These are phyloP conservation scores for Blastomussa wellsi DNA, from an alignment of 92 coral and sea anemone genomes.

Conservation along the genomic window DNA sequence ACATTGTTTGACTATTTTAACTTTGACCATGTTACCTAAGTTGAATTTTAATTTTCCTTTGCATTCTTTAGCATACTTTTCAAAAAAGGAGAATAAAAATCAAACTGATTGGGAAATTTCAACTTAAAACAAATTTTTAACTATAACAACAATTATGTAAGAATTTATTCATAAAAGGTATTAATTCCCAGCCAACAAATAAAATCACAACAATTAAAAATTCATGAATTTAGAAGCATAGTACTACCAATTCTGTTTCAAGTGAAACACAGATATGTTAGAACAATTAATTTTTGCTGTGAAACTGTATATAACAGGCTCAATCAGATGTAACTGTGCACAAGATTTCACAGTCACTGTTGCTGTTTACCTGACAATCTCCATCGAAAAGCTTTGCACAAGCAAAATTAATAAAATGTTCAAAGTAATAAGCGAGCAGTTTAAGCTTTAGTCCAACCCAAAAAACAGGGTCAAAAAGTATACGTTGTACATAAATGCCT, in stretches of 20 bases:
- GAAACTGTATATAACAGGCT: neutral
- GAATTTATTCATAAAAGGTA: neutral
- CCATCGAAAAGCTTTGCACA: constrained; percentile 8
- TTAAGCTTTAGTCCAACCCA: constrained; percentile 29
- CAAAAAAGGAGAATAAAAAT: no score
- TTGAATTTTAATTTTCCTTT: neutral
- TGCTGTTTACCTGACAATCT: neutral
- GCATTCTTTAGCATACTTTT: no score
- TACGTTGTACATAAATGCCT: constrained; percentile 49
- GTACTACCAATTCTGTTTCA: neutral
- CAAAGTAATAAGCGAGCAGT: constrained; percentile 22
- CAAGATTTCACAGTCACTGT: neutral
- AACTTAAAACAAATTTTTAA: no score
- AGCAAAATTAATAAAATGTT: constrained; percentile 46
- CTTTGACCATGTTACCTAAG: neutral
- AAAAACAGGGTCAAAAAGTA: constrained; percentile 35
- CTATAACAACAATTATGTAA: neutral
- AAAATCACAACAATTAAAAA: neutral
- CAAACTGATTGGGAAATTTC: no score
- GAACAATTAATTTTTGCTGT: neutral
- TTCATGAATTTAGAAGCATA: neutral
- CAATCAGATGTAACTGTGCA: neutral
- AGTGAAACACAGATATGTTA: neutral
- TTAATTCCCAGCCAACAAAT: neutral
- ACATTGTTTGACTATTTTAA: neutral